phyloP scores from a whole-genome alignment of 2,888 invertebrate genomes.

The Agapostemon virescens region DNA sequence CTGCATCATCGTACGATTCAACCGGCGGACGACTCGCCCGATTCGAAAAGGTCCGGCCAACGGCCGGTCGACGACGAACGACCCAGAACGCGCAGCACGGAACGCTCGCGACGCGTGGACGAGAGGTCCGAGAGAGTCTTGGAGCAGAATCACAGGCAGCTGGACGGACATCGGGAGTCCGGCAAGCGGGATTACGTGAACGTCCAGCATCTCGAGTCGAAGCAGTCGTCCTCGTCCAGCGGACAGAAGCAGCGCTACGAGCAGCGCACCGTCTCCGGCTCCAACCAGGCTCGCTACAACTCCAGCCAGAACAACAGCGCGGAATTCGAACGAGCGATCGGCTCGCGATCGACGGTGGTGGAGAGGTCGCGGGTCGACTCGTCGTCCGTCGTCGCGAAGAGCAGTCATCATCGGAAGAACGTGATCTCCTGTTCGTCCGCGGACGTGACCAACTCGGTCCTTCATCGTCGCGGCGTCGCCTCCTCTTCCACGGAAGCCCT shows the following conservation, averaged over 20 bases:
- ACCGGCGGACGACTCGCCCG: not conserved
- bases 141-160: constrained; percentile 42
- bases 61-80: constrained; percentile 60
- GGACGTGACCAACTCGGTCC: constrained; percentile 88
- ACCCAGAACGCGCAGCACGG: constrained; percentile 44
- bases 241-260: constrained; percentile 77
- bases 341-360: constrained; percentile 59
- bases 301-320: constrained; percentile 81
- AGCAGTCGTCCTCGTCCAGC: constrained; percentile 68
- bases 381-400: constrained; percentile 61
- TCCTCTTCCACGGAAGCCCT: constrained; percentile 87
- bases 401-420: constrained; percentile 86
- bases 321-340: constrained; percentile 82
- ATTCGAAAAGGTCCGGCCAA: constrained; percentile 37
- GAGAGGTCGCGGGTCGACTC: constrained; percentile 65
- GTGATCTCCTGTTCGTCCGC: constrained; percentile 86
- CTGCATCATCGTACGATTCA: constrained; percentile 36
- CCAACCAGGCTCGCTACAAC: constrained; percentile 79
- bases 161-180: constrained; percentile 63
- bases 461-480: constrained; percentile 87
- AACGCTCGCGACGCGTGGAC: constrained; percentile 50
- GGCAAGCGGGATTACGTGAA: constrained; percentile 74
- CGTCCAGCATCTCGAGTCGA: constrained; percentile 68
- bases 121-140: constrained; percentile 63
- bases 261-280: constrained; percentile 79